phyloP scores from a whole-genome alignment of 2,113 vertebrate genomes.

The Festucalex cinctus region DNA sequence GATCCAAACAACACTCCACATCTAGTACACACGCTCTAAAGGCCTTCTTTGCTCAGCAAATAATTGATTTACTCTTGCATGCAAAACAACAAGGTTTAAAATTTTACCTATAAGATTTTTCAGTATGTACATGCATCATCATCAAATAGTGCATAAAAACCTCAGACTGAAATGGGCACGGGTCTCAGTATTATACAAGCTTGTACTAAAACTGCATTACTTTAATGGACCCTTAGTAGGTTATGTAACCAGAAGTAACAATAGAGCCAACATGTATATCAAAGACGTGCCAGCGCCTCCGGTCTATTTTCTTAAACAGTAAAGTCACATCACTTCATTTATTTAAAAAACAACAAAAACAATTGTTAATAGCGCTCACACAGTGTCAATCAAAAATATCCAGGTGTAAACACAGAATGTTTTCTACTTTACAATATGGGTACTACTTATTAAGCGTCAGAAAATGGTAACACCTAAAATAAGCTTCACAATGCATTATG shows the following conservation, averaged over 20 bases:
- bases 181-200: conserved; percentile 27
- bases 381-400: neutral
- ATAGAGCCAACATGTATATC: conserved; percentile 17
- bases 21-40: conserved; percentile 6
- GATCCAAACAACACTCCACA: conserved; percentile 40
- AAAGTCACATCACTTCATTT: neutral
- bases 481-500: neutral
- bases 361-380: neutral
- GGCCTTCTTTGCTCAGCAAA: neutral
- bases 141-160: neutral
- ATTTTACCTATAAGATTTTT: neutral
- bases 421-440: neutral
- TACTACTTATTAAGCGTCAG: no score
- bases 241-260: conserved; percentile 43
- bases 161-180: neutral
- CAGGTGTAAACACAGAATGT: neutral
- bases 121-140: neutral
- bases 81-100: neutral
- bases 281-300: conserved; percentile 12
- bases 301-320: neutral
- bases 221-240: conserved; percentile 35
- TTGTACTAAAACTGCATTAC: conserved; percentile 8
- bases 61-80: neutral
- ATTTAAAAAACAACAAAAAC: neutral
- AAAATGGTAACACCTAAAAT: neutral